These are phyloP conservation scores for Eretmochelys imbricata DNA, from an alignment of 2,113 vertebrate species.

Conservation along the genomic window DNA sequence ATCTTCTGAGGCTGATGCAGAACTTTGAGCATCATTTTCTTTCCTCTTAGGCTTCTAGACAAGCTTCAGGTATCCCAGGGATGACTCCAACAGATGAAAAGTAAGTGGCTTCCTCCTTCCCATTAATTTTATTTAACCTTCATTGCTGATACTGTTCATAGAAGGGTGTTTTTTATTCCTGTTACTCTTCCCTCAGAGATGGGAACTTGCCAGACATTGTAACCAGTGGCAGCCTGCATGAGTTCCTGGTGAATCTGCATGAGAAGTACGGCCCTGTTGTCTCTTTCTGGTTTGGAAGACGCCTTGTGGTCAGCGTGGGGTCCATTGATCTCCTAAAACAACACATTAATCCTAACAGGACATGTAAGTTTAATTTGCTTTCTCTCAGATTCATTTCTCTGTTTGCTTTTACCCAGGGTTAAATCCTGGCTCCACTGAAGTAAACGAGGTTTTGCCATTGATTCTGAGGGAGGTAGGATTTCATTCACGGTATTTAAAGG, in stretches of 20 bases:
- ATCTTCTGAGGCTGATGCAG: background rate
- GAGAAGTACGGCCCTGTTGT: slow-evolving; percentile 90
- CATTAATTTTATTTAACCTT: background rate
- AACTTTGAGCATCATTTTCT: background rate
- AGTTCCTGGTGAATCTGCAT: slow-evolving; percentile 92
- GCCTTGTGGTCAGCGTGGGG: slow-evolving; percentile 93
- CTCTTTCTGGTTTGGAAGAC: slow-evolving; percentile 95
- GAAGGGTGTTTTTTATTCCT: background rate
- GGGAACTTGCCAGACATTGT: slow-evolving; percentile 95
- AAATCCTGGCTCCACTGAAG: background rate
- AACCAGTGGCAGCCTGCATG: slow-evolving; percentile 89
- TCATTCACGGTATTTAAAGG: background rate
- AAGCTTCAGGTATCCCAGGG: slow-evolving; percentile 92
- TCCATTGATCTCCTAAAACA: slow-evolving; percentile 87
- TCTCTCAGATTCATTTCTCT: background rate
- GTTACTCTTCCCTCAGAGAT: slow-evolving; percentile 81
- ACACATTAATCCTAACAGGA: slow-evolving; percentile 93
- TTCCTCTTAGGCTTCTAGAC: slow-evolving; percentile 88
- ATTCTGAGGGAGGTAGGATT: background rate
- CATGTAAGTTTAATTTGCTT: slow-evolving; percentile 80
- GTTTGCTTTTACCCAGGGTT: background rate
- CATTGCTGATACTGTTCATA: background rate
- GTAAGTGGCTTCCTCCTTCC: slow-evolving; percentile 77
- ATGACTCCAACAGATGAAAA: slow-evolving; percentile 94
- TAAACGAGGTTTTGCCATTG: background rate